phyloP scores from a whole-genome alignment of 2,797 vertebrate species.

The Betta splendens region DNA sequence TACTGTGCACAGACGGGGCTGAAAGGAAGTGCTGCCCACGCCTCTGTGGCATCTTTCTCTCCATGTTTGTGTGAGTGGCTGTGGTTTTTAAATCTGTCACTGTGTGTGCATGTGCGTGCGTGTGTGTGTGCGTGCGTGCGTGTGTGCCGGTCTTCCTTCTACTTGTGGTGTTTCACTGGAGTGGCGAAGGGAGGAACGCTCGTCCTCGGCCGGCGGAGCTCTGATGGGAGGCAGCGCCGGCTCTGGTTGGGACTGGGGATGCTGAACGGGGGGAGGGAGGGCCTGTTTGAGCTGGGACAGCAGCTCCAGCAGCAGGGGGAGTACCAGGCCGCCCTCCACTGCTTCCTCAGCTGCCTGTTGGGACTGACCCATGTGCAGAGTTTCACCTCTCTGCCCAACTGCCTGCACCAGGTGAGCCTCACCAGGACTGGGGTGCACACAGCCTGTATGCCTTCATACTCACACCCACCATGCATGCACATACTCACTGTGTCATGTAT shows the following conservation, averaged over 20 bases:
- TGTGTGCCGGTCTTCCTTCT: slow-evolving; percentile 30
- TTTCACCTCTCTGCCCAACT: slow-evolving; percentile 85
- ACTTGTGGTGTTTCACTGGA: slow-evolving; percentile 61
- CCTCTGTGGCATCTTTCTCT: slow-evolving; percentile 24
- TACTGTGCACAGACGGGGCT: slow-evolving; percentile 60
- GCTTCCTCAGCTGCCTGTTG: slow-evolving; percentile 85
- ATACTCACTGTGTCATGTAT: slow-evolving; percentile 8
- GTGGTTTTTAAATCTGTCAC: slow-evolving; percentile 20
- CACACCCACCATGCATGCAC: slow-evolving; percentile 10
- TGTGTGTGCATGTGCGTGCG: too few species aligned
- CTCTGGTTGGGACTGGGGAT: slow-evolving; percentile 80
- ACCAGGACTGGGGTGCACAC: slow-evolving; percentile 14
- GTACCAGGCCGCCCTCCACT: slow-evolving; percentile 84
- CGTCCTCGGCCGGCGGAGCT: slow-evolving; percentile 64
- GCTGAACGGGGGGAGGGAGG: slow-evolving; percentile 84
- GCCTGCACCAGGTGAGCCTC: slow-evolving; percentile 85
- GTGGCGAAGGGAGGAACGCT: slow-evolving; percentile 44
- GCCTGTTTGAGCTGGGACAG: slow-evolving; percentile 86
- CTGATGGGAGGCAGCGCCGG: slow-evolving; percentile 78
- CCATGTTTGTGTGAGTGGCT: slow-evolving; percentile 44
- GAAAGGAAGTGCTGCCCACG: slow-evolving; percentile 45
- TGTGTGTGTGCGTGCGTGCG: slow-evolving; percentile 6
- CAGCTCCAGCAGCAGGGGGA: slow-evolving; percentile 86
- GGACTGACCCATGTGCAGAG: slow-evolving; percentile 85
- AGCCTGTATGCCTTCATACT: slow-evolving; percentile 7